phyloP scores from a whole-genome alignment of 2,113 vertebrate genomes.

The Fulmarus glacialis region DNA sequence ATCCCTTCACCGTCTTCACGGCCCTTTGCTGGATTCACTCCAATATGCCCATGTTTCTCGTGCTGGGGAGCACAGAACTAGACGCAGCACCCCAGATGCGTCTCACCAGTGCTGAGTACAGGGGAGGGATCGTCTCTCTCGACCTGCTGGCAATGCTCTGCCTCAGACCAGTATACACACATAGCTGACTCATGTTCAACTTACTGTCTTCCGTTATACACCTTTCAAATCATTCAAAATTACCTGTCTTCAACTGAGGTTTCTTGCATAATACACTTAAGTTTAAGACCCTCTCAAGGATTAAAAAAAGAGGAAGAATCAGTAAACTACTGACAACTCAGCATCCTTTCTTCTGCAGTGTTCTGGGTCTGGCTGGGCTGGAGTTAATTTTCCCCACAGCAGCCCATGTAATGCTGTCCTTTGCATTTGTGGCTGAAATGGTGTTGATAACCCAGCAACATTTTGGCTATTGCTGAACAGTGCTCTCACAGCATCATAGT shows the following conservation, averaged over 20 bases:
- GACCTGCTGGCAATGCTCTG: not conserved
- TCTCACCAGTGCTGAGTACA: not conserved
- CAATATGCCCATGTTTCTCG: not conserved
- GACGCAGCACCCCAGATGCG: not conserved
- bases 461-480: not conserved
- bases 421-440: not conserved
- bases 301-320: not conserved
- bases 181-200: not conserved
- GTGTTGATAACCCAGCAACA: not conserved
- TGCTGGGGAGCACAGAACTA: not conserved
- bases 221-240: not conserved
- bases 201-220: not conserved
- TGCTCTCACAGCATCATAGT: not conserved
- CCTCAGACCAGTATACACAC: not conserved
- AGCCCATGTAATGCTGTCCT: not conserved
- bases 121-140: not conserved
- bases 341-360: not conserved
- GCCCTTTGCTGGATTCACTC: not conserved
- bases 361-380: not conserved
- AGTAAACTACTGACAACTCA: not conserved
- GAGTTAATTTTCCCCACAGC: not conserved
- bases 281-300: not conserved
- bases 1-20: not conserved
- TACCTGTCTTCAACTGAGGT: not conserved
- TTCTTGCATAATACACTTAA: not conserved